These are phyloP conservation scores for Poeciliopsis paucimaculata DNA, from an alignment of 2,797 vertebrate species.

Conservation along the genomic window DNA sequence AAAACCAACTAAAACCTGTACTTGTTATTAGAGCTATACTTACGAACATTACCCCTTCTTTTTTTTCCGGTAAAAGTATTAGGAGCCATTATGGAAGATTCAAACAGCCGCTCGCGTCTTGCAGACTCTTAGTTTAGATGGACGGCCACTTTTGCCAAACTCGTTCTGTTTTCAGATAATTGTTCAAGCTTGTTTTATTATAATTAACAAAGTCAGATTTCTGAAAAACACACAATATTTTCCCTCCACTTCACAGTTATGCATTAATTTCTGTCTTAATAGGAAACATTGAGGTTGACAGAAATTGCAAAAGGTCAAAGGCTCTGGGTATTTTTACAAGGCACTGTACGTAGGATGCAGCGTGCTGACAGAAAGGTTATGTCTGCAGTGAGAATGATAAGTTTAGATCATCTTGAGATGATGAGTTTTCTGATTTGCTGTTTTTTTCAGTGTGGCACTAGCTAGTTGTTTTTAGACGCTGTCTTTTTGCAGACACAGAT, in stretches of 20 bases:
- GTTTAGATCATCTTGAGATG: not conserved
- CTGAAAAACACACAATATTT: not conserved
- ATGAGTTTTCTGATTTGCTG: constrained; percentile 10
- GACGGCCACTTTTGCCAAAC: not conserved
- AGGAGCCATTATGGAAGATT: no score
- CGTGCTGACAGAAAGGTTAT: not conserved
- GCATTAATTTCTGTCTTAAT: not conserved
- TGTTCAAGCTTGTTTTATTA: not conserved
- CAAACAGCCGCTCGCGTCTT: no score
- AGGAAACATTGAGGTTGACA: not conserved
- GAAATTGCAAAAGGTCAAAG: not conserved
- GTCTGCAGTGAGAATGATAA: constrained; percentile 7
- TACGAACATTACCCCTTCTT: no score
- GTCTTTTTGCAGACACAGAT: constrained; percentile 12
- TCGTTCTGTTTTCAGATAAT: not conserved
- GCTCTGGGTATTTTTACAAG: not conserved
- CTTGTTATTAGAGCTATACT: no score
- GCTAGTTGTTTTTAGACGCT: constrained; percentile 17
- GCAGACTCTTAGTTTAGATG: not conserved
- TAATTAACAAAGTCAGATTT: not conserved
- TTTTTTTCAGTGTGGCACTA: constrained; percentile 45
- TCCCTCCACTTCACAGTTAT: not conserved
- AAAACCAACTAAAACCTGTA: no score
- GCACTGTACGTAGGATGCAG: not conserved
- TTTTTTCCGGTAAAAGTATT: no score